Evolutionary conservation across 2,113 vertebrate species (phyloP).

Genomic region (Microcebus tavaratra): DNA sequence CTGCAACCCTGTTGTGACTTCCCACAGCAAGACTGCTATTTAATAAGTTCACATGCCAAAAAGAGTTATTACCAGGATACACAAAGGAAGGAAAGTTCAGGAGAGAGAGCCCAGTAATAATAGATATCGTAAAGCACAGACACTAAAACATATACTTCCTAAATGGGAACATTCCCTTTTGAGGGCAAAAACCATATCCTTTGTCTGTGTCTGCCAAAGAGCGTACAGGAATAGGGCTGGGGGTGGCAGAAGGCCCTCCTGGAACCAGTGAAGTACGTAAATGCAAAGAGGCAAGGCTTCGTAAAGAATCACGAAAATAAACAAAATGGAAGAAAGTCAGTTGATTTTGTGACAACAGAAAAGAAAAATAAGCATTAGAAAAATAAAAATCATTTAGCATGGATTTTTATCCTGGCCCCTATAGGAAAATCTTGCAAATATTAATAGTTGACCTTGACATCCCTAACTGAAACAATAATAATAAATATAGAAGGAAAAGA

Average conservation of each 20-base stretch:
- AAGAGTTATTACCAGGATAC: not conserved
- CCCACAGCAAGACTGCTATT: not conserved
- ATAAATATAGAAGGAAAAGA: not conserved
- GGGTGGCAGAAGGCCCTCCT: not conserved
- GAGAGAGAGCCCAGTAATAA: not conserved
- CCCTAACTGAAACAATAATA: not conserved
- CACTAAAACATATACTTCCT: not conserved
- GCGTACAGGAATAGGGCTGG: not conserved
- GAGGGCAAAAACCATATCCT: not conserved
- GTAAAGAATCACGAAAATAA: not conserved
- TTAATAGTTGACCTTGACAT: not conserved
- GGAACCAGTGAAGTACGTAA: not conserved
- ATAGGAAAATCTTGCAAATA: not conserved
- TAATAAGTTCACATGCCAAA: not conserved
- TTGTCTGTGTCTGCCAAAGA: not conserved
- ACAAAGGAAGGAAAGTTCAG: not conserved
- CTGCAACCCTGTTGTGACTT: not conserved
- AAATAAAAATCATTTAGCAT: not conserved
- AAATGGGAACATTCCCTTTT: not conserved
- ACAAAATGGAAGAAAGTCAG: not conserved
- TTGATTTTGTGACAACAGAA: not conserved
- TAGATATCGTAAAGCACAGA: not conserved
- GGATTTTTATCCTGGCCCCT: not conserved
- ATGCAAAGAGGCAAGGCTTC: not conserved
- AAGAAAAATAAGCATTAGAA: not conserved